Conservation (phyloP, 2,797 vertebrate genomes). For the Channallabes apus region DNA sequence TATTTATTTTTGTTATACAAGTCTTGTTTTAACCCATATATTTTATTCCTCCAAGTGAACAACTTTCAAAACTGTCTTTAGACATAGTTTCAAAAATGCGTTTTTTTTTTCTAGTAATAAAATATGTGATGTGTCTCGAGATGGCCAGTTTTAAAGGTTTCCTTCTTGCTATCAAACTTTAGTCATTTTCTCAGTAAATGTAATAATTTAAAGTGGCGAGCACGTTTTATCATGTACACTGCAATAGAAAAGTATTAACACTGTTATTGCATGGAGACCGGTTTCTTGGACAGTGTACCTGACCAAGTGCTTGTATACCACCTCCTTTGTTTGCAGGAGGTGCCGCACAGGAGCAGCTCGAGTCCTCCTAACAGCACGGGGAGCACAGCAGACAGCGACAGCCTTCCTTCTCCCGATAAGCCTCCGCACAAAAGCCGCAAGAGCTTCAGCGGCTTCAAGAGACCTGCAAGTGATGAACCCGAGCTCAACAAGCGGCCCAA, state of each 20-base stretch:
- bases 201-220: neutral
- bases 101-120: neutral
- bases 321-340: constrained; percentile 72
- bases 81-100: no score
- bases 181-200: neutral
- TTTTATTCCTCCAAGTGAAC: neutral
- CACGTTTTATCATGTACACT: neutral
- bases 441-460: constrained; percentile 76
- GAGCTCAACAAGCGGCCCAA: constrained; percentile 73
- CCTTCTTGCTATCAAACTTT: no score
- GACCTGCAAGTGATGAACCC: constrained; percentile 52
- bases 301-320: neutral
- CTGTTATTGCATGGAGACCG: no score
- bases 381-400: constrained; percentile 91
- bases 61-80: no score
- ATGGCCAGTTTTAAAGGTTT: neutral
- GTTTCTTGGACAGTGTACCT: neutral
- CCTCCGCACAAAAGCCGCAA: constrained; percentile 64
- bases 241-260: neutral
- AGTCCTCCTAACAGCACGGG: constrained; percentile 96
- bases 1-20: neutral
- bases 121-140: neutral
- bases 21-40: neutral
- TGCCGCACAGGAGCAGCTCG: constrained; percentile 85
- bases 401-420: constrained; percentile 66